Base-by-base conservation (phyloP, 2,113 vertebrate species). In the Eurypyga helias region DNA sequence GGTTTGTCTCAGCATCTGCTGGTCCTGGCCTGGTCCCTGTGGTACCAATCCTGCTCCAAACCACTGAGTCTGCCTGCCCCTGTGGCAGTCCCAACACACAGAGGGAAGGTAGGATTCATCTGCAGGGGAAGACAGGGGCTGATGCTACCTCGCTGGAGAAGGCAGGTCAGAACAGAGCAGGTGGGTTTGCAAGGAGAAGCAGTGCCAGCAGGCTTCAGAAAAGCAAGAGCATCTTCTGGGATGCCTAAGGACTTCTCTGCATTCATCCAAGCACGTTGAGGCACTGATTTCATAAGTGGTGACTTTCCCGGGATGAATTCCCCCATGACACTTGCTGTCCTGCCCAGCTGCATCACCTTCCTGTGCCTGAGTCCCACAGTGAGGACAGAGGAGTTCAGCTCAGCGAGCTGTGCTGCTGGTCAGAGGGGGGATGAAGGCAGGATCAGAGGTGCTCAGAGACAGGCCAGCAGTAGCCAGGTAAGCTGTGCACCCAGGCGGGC, bases 301-400 rank as follows among this genome's bases (percentile, higher is more conserved):
- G 67, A 2, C 1, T 55, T 34, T 38, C 10, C 45, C 36, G 52
- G 72, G 69, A n/a, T 17, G 46, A 57, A 41, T 36, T 87, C 18
- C 54, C 38, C 13, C 0, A 0, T 13, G 54, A 13, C 38, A 45
- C 34, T 73, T 62, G 41, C 80, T 2, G 1, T 83, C 71, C 87
- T 77, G 18, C 52, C n/a, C 34, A 2, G 3, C 43, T 60, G 23
- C 49, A 23, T 25, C 36, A 18, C 10, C 24, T 25, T 49, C 28
- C 48, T 1, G 0, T 19, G 71, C n/a, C 64, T 4, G 26, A 29
- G 48, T 14, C 54, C 52, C 0, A 0, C 1, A 10, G 23, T 1
- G 38, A 20, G 57, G 43, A 16, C 8, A 9, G 25, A 34, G 64
- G 31, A 38, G 41, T 17, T 29, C 31, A 4, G 66, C 0, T 0